These are phyloP conservation scores for Pachypeltis micranthus DNA, from an alignment of 1,140 invertebrate genomes.

Conservation along the genomic window DNA sequence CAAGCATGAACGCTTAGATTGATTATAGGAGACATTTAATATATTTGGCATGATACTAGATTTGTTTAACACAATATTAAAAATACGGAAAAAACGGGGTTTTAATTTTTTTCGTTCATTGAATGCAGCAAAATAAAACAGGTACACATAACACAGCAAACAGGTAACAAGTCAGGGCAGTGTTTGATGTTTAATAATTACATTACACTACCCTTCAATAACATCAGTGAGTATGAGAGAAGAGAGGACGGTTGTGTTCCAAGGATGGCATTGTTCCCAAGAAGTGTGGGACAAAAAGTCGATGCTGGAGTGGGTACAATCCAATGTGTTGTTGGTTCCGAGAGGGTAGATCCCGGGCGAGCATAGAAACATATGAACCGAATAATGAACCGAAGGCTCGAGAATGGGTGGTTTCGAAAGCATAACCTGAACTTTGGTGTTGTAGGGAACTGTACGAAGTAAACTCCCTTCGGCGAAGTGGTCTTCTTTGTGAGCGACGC, in stretches of 20 bases:
- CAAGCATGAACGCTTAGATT: too few species aligned
- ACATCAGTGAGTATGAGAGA: conserved; percentile 14
- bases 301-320: conserved; percentile 8
- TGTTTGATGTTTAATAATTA: too few species aligned
- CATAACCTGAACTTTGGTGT: conserved; percentile 15
- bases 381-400: conserved; percentile 12
- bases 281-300: conserved; percentile 19
- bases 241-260: conserved; percentile 17
- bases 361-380: conserved; percentile 18
- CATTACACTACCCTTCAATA: neutral
- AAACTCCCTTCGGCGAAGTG: conserved; percentile 16
- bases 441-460: conserved; percentile 13
- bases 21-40: too few species aligned
- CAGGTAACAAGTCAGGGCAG: too few species aligned
- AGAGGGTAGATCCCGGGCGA: conserved; percentile 18
- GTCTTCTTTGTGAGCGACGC: conserved; percentile 7
- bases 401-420: conserved; percentile 1
- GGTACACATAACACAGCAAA: too few species aligned
- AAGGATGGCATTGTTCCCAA: conserved; percentile 18
- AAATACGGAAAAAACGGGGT: too few species aligned
- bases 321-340: neutral
- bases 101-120: too few species aligned
- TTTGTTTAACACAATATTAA: too few species aligned
- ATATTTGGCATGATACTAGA: too few species aligned
- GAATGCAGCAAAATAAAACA: too few species aligned